Evolutionary conservation across 2,113 vertebrate genomes (phyloP), one percentile per base, ranked within the genome.

Genomic region (Chaetorhynchus papuensis): DNA sequence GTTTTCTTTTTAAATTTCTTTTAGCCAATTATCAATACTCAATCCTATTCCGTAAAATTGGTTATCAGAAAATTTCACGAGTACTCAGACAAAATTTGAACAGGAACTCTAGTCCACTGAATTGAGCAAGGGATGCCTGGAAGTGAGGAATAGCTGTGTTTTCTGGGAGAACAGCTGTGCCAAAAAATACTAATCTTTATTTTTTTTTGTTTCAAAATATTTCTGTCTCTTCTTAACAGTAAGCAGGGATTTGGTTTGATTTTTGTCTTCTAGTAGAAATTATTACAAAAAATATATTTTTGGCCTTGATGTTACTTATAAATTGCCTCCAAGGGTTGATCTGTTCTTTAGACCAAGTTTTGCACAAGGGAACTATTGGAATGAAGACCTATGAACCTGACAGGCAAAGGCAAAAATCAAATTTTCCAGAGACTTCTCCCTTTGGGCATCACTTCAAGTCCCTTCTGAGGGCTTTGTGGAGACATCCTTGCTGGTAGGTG

Each of bases 261-360:
- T 82, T 91, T 6, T 68, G 23, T 68, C 30, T 90, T 91, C 17
- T 27, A 66, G 42, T 83, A 76, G 47, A 91, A 94, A 57, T 60
- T 75, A 61, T 63, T 74, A 47, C 26, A 70, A 37, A 83, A 56
- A 93, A 59, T 26, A 26, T 0, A 7, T n/a, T 68, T 83, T 87
- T 88, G 39, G 24, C 26, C 16, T 83, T 69, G 63, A 17, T 63
- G 16, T 75, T 89, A 65, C 45, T 91, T 56, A 71, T 75, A 76
- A 76, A 90, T 70, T 80, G 15, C 26, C 53, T 93, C 30, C 50
- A 61, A 83, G 33, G 15, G 27, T 42, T 0, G 21, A 49, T 59
- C 42, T 89, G 64, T 70, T 76, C 41, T 72, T 71, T 69, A 86
- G 59, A 10, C 24, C 39, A 70, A 27, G 7, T 22, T 86, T 70